Percentiles rank a stretch among this genome's conserved stretches.
phyloP scores from a whole-genome alignment of 2,113 vertebrate genomes.

The Amazona vittata region DNA sequence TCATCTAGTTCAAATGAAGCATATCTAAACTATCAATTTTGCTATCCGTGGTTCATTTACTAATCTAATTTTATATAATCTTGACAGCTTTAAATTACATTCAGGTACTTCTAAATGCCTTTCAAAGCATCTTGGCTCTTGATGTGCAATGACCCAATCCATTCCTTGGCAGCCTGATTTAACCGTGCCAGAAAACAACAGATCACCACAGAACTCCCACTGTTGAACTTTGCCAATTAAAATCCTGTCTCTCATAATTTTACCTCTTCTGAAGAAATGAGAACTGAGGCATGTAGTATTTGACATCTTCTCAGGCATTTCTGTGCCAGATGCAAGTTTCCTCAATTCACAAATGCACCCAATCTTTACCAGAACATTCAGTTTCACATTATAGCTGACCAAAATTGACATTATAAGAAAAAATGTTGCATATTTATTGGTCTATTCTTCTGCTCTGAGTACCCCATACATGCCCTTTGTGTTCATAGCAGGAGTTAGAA shows the following conservation, averaged over 20 bases:
- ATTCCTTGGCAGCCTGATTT: background rate
- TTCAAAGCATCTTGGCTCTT: background rate
- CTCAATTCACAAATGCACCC: background rate
- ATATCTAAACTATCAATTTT: background rate
- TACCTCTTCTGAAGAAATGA: background rate
- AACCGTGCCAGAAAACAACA: background rate
- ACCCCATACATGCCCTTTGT: background rate
- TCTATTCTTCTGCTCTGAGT: background rate
- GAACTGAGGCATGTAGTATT: background rate
- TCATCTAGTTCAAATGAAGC: background rate
- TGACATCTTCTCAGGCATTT: background rate
- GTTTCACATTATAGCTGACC: background rate
- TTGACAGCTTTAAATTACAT: background rate
- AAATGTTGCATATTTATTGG: background rate
- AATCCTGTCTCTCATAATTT: background rate
- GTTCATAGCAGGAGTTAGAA: background rate
- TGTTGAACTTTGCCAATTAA: background rate
- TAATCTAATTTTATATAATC: background rate
- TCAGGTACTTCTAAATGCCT: background rate
- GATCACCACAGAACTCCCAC: background rate
- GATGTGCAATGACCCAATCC: background rate
- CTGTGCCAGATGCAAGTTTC: background rate
- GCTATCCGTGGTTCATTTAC: background rate
- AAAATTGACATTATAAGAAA: background rate
- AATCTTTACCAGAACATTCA: background rate